Conservation (phyloP, 1,140 invertebrate species). For the Watersipora subatra region DNA sequence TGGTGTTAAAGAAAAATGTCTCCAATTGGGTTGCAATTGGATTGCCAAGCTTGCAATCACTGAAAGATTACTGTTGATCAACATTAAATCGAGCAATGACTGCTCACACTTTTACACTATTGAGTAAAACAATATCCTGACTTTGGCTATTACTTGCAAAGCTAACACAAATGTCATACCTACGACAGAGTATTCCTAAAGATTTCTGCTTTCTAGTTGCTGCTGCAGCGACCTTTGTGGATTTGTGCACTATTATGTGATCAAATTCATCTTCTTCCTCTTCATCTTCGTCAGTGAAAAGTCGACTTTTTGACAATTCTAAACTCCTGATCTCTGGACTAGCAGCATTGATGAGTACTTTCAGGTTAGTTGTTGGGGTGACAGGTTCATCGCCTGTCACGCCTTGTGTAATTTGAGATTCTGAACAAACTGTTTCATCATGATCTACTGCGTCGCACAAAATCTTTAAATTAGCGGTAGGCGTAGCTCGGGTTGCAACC, state of each 20-base stretch:
- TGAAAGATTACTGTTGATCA: too few relatives aligned
- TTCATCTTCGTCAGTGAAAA: slow-evolving; percentile 6
- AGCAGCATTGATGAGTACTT: slow-evolving; percentile 36
- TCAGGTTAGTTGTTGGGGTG: slow-evolving; percentile 39
- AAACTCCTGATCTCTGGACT: slow-evolving; percentile 33
- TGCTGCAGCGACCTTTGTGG: slow-evolving; percentile 4
- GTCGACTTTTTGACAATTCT: slow-evolving; percentile 1
- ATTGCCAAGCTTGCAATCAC: too few relatives aligned
- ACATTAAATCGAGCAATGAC: too few relatives aligned
- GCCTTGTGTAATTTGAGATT: too few relatives aligned
- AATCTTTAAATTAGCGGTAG: background rate
- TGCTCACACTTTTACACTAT: too few relatives aligned
- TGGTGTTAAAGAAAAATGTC: too few relatives aligned
- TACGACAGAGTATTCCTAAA: slow-evolving; percentile 18
- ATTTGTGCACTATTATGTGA: too few relatives aligned
- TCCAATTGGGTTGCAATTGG: too few relatives aligned
- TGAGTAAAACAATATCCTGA: too few relatives aligned
- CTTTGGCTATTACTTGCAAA: too few relatives aligned
- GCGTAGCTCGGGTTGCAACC: background rate
- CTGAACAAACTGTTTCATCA: background rate
- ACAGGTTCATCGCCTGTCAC: slow-evolving; percentile 19
- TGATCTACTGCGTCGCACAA: background rate
- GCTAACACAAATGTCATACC: slow-evolving; percentile 1
- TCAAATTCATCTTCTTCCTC: background rate
- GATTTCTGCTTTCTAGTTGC: slow-evolving; percentile 38